Conservation (phyloP, 35 echinoderm and acorn worm genomes). For the Eucidaris tribuloides region DNA sequence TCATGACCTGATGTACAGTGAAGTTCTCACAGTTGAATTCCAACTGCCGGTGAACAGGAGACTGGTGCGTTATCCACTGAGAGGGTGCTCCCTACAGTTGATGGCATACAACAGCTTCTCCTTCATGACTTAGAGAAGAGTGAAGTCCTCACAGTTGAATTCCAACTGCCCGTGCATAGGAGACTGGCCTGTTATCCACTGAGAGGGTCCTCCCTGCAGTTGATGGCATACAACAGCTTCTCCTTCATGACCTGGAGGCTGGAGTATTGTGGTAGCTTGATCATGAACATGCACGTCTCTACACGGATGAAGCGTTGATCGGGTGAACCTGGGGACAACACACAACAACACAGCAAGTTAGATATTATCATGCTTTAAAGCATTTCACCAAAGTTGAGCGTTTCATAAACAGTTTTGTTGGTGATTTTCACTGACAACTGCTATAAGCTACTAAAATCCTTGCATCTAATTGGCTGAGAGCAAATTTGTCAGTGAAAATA, state of each 20-base stretch:
- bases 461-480: no score
- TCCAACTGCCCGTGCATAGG: no score
- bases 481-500: no score
- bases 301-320: constrained; percentile 83
- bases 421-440: no score
- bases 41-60: no score
- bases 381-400: no score
- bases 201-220: constrained; percentile 81
- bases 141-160: no score
- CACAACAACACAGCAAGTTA: background rate
- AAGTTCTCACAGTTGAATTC: no score
- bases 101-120: constrained; percentile 56
- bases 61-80: constrained; percentile 62
- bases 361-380: no score
- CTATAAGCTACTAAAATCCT: no score
- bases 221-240: constrained; percentile 79
- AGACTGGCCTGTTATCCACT: constrained; percentile 77
- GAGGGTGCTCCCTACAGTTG: constrained; percentile 62
- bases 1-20: no score
- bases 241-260: constrained; percentile 68
- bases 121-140: constrained; percentile 55
- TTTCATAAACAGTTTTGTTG: no score
- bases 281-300: constrained; percentile 89
- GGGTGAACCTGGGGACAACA: constrained; percentile 55
- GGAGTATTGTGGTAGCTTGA: constrained; percentile 82